These are phyloP conservation scores for Homarus americanus DNA, from an alignment of 1,140 invertebrate genomes.

Conservation along the genomic window DNA sequence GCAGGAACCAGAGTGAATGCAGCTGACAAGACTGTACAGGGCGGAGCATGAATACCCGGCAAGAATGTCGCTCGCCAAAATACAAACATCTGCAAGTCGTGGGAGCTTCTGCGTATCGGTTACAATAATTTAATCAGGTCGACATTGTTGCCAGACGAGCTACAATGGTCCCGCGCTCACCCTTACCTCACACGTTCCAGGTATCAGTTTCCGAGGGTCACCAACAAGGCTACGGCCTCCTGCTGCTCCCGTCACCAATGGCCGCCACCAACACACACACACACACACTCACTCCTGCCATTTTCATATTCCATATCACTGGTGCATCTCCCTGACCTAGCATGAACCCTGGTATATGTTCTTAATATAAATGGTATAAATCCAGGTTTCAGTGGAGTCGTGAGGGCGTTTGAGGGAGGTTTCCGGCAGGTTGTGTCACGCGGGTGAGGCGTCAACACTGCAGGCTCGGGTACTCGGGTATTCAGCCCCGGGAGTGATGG, in stretches of 20 bases:
- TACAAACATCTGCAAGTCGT: conserved; percentile 49
- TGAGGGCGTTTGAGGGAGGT: too few species aligned
- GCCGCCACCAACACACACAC: too few species aligned
- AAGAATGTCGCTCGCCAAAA: not conserved
- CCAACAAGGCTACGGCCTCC: not conserved
- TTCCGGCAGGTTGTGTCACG: too few species aligned
- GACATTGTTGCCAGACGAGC: conserved; percentile 31
- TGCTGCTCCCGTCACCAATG: too few species aligned
- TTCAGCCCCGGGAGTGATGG: not conserved
- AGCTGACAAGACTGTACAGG: not conserved
- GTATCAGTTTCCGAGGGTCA: not conserved
- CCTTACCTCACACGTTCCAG: not conserved
- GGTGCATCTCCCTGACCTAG: too few species aligned
- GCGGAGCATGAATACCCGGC: not conserved
- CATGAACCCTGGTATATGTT: too few species aligned
- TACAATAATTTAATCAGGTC: conserved; percentile 62
- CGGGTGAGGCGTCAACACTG: too few species aligned
- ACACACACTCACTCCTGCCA: too few species aligned
- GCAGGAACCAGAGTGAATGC: not conserved
- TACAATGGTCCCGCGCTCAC: conserved; percentile 11
- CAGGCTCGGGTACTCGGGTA: too few species aligned
- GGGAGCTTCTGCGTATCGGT: conserved; percentile 38
- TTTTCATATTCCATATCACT: too few species aligned
- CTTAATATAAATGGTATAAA: too few species aligned
- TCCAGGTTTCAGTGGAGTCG: too few species aligned